Percentiles rank a stretch among this genome's conserved stretches.
Evolutionary conservation across 2,797 vertebrate species (phyloP).

Genomic region (Oceanodroma leucorhoa): DNA sequence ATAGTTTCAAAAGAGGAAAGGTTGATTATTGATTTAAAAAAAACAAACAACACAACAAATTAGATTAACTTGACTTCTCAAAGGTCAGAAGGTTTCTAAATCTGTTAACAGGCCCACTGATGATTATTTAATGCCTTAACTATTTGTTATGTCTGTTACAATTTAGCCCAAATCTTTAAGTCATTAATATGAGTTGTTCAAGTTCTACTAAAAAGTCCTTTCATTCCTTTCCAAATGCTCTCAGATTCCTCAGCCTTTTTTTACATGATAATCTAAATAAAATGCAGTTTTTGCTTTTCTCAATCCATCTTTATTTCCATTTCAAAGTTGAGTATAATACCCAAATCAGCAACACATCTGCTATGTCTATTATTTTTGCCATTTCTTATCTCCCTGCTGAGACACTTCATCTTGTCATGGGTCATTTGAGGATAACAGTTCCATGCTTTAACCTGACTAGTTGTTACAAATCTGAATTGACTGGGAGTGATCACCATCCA

Average conservation of each 20-base stretch:
- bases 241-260: constrained; percentile 19
- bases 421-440: constrained; percentile 52
- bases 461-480: background rate
- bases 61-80: constrained; percentile 32
- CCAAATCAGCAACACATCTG: background rate
- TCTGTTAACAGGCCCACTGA: constrained; percentile 28
- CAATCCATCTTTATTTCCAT: constrained; percentile 39
- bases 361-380: constrained; percentile 5
- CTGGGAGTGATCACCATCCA: background rate
- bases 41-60: constrained; percentile 6
- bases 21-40: background rate
- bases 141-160: constrained; percentile 61
- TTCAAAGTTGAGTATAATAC: constrained; percentile 34
- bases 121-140: constrained; percentile 60
- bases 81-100: constrained; percentile 46
- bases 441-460: background rate
- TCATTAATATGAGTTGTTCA: constrained; percentile 52
- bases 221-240: constrained; percentile 52
- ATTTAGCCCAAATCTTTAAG: constrained; percentile 56
- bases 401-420: background rate
- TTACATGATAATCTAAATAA: constrained; percentile 36
- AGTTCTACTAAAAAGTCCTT: constrained; percentile 28
- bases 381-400: constrained; percentile 24
- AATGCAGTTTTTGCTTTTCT: constrained; percentile 20
- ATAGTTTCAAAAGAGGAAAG: background rate